Evolutionary conservation across 2,113 vertebrate genomes (phyloP).

Genomic region (Harpagus bidentatus): DNA sequence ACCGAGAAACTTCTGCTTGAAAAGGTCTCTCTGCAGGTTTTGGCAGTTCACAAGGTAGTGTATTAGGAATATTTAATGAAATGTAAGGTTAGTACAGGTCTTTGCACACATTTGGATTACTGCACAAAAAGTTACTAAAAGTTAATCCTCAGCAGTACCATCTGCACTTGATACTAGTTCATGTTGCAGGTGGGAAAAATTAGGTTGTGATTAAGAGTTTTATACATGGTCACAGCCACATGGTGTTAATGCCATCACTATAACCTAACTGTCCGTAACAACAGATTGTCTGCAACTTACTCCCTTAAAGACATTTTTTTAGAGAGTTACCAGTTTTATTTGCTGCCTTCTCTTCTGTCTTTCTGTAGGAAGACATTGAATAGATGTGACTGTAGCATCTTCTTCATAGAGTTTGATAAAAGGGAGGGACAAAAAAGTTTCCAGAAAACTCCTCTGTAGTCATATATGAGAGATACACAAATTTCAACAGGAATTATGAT

Average conservation of each 20-base stretch:
- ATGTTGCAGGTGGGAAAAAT: neutral
- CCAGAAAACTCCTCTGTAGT: neutral
- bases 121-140: neutral
- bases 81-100: neutral
- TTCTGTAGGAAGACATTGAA: neutral
- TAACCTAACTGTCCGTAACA: neutral
- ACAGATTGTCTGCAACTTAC: neutral
- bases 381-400: neutral
- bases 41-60: neutral
- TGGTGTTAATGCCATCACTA: neutral
- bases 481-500: neutral
- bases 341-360: neutral
- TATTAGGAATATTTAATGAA: neutral
- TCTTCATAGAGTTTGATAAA: neutral
- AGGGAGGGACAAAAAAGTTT: neutral
- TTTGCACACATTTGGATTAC: neutral
- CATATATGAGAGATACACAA: neutral
- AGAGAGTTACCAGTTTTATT: neutral
- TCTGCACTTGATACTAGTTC: neutral
- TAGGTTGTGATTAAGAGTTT: neutral
- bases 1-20: neutral
- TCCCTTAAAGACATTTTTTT: neutral
- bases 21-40: neutral
- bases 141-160: neutral
- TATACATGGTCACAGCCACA: neutral